These are phyloP conservation scores for Adelosebastes latens DNA, from an alignment of 2,797 vertebrate genomes.

Conservation along the genomic window DNA sequence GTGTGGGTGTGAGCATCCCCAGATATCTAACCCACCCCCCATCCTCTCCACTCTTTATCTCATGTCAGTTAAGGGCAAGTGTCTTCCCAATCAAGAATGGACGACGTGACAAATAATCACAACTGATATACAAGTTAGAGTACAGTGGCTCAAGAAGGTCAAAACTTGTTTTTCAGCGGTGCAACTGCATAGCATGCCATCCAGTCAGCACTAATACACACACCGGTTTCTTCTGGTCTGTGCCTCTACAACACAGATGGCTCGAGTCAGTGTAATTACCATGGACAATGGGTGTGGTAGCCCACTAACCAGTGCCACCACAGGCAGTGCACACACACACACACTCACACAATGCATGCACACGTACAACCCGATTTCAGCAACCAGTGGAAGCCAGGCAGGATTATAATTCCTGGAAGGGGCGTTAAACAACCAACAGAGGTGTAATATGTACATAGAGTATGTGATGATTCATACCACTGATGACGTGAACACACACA, in stretches of 20 bases:
- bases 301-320: slow-evolving; percentile 75
- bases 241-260: slow-evolving; percentile 73
- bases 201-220: slow-evolving; percentile 31
- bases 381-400: slow-evolving; percentile 49
- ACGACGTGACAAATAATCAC: not conserved
- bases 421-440: slow-evolving; percentile 68
- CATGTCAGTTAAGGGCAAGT: slow-evolving; percentile 9
- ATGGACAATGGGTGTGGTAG: slow-evolving; percentile 79
- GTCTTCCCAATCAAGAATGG: slow-evolving; percentile 13
- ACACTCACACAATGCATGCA: slow-evolving; percentile 38
- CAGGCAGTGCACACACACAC: slow-evolving; percentile 58
- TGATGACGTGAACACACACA: slow-evolving; percentile 24
- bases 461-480: slow-evolving; percentile 58
- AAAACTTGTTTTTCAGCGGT: slow-evolving; percentile 7
- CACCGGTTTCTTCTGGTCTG: slow-evolving; percentile 56
- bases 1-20: slow-evolving; percentile 53
- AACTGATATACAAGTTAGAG: slow-evolving; percentile 2
- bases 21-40: slow-evolving; percentile 51
- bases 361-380: slow-evolving; percentile 48
- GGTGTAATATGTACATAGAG: slow-evolving; percentile 67
- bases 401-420: slow-evolving; percentile 70
- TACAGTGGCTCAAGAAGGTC: slow-evolving; percentile 1
- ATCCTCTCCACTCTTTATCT: slow-evolving; percentile 15
- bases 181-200: slow-evolving; percentile 29
- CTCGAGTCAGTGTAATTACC: slow-evolving; percentile 77